Base-by-base conservation (phyloP, 2,888 invertebrate species). In the Calephelis perditalis region DNA sequence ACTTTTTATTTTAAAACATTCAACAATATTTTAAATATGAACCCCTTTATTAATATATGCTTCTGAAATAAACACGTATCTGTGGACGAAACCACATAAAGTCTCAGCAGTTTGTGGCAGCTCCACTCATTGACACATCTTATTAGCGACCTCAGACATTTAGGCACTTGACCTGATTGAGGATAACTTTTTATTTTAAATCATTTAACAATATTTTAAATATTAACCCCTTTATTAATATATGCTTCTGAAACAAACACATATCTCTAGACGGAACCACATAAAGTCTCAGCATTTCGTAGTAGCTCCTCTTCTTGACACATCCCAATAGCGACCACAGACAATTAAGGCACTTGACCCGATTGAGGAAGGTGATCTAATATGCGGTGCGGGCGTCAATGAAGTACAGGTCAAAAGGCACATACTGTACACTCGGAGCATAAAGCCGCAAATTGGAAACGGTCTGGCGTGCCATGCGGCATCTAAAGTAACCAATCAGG, bases 311-410 rank as follows among this genome's bases (percentile, higher is more conserved):
- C 65, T 59, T 58, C 67, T 68, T 63, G 65, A 64, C 62, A 67
- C 62, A 62, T 65, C 66, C 62, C 65, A 65, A 62, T 67, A 26
- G 65, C 63, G 72, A 71, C 73, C 72, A 67, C 70, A 70, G 72
- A 76, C 79, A 84, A 84, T 85, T 84, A 79, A 78, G 76, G 65
- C 82, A 85, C 82, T 87, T 86, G 82, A 86, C 83, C 84, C 73
- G 71, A 68, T 73, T 70, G 69, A 63, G 70, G 65, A 70, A 72
- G 74, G 71, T 74, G 75, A 77, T 77, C 73, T 76, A 72, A 74
- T 70, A 70, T 74, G 70, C 68, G 70, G 69, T 67, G 69, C 63
- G 60, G 65, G 70, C 78, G 78, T 80, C 80, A 77, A 77, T 76
- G 73, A 74, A 71, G 75, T 69, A 65, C 65, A 71, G 77, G 76